A percentile compares a stretch with the other conserved stretches of the same genome.
Conservation (phyloP, 2,888 invertebrate species). For the Colostygia pectinataria region DNA sequence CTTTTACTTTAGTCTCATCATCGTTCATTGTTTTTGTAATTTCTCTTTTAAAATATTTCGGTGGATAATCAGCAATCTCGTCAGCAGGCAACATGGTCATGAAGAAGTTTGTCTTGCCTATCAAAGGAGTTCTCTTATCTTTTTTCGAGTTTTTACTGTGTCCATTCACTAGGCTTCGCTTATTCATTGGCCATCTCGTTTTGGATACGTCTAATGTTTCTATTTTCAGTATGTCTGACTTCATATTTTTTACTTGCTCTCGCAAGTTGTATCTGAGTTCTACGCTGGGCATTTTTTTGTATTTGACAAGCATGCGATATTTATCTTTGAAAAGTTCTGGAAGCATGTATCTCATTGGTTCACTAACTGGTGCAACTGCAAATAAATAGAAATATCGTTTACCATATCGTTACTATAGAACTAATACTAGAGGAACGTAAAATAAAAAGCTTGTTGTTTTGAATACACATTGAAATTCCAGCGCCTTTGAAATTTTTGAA, state of each 20-base stretch:
- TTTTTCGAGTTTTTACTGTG: constrained; percentile 27
- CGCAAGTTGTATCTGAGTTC: constrained; percentile 63
- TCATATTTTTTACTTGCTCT: constrained; percentile 64
- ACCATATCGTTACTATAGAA: too few relatives aligned
- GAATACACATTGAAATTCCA: too few relatives aligned
- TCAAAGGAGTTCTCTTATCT: constrained; percentile 13
- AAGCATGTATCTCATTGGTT: constrained; percentile 11
- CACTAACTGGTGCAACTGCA: constrained; percentile 8
- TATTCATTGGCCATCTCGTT: constrained; percentile 61
- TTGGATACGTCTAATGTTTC: constrained; percentile 54
- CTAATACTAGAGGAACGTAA: too few relatives aligned
- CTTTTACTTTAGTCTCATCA: constrained; percentile 38
- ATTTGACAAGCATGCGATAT: constrained; percentile 55
- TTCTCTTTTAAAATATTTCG: constrained; percentile 60
- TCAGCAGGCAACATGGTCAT: constrained; percentile 33
- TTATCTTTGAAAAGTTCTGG: constrained; percentile 59
- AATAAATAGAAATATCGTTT: background rate
- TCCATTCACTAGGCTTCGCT: constrained; percentile 39
- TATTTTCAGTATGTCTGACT: constrained; percentile 46
- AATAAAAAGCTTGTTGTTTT: too few relatives aligned
- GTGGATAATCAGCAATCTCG: constrained; percentile 31
- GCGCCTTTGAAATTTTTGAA: too few relatives aligned
- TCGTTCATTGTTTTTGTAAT: constrained; percentile 42
- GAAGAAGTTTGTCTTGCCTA: constrained; percentile 34
- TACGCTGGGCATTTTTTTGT: constrained; percentile 58